Conservation (phyloP, 1,140 invertebrate species). For the Rhopalosiphum padi region DNA sequence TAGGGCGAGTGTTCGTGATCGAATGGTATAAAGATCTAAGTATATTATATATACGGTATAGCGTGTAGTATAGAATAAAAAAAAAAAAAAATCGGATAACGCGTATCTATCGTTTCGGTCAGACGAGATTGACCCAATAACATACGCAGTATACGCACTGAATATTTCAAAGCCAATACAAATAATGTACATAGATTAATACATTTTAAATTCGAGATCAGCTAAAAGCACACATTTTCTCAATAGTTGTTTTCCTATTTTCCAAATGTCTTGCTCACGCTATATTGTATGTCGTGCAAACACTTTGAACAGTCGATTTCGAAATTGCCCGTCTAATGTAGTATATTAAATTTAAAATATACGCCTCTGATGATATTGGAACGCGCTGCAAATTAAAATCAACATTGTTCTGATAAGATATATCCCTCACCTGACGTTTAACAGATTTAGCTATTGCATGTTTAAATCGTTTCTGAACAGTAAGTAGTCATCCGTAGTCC, state of each 20-base stretch:
- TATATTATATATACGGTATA: no score
- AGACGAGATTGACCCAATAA: neutral
- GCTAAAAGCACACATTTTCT: accelerated
- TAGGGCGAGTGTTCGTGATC: neutral
- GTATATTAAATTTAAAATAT: neutral
- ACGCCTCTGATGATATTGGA: neutral
- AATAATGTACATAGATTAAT: neutral
- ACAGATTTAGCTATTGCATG: neutral
- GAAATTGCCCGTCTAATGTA: neutral
- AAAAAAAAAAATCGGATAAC: neutral
- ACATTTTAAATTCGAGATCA: neutral
- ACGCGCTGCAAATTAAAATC: no score
- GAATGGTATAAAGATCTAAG: no score
- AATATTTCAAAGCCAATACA: neutral
- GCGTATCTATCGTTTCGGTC: neutral
- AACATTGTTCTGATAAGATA: neutral
- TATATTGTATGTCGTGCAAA: neutral
- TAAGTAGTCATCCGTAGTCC: neutral
- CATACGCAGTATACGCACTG: no score
- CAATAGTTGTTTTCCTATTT: neutral
- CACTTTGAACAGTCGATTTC: neutral
- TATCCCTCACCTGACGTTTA: neutral
- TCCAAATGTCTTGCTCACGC: neutral
- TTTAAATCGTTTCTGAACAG: neutral
- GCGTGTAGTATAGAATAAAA: no score